Evolutionary conservation across 1,140 invertebrate genomes (phyloP).

Genomic region (Schlechtendalia chinensis): DNA sequence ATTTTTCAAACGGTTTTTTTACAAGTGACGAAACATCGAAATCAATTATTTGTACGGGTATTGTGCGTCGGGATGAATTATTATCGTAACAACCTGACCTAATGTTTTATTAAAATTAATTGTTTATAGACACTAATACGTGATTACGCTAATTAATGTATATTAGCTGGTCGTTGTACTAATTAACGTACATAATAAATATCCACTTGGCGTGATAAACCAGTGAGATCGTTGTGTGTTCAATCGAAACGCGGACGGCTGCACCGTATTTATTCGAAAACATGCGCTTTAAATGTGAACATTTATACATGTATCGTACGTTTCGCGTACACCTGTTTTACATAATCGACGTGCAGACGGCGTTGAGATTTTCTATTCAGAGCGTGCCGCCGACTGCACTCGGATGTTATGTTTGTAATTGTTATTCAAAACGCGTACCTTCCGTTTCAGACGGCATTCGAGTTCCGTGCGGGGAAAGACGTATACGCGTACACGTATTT

Average conservation of each 20-base stretch:
- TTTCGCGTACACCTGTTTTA: background rate
- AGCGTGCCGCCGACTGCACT: background rate
- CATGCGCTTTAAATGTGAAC: background rate
- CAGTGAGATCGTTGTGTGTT: background rate
- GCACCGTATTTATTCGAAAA: background rate
- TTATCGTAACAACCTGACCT: too few species aligned
- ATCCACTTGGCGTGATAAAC: background rate
- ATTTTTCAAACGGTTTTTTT: too few species aligned
- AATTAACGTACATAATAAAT: too few species aligned
- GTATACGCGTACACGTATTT: too few species aligned
- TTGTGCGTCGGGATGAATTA: too few species aligned
- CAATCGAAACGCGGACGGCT: background rate
- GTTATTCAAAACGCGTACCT: background rate
- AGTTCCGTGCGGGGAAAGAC: too few species aligned
- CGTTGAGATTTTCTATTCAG: background rate
- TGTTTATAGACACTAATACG: background rate
- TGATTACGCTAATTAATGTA: background rate
- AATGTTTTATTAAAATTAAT: background rate
- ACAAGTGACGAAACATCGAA: background rate
- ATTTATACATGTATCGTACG: too few species aligned
- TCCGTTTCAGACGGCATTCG: too few species aligned
- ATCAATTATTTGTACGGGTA: background rate
- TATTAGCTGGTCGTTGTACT: background rate
- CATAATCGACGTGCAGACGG: background rate
- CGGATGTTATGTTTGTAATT: background rate